Conservation (phyloP, 1,140 invertebrate genomes). For the Pollicipes pollicipes region DNA sequence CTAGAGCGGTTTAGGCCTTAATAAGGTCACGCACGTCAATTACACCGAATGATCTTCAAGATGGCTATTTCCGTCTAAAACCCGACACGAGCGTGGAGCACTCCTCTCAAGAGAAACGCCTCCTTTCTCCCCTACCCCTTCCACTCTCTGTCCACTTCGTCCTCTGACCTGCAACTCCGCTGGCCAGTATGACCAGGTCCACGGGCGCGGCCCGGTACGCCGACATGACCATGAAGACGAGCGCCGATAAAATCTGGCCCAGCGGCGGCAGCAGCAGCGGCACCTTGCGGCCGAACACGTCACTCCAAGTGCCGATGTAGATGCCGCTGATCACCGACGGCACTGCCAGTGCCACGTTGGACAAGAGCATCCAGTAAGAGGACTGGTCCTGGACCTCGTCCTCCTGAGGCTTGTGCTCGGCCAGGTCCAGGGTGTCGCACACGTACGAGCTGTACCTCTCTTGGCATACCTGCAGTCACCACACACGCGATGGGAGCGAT, state of each 20-base stretch:
- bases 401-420: constrained; percentile 20
- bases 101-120: no score
- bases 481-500: background rate
- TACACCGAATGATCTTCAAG: no score
- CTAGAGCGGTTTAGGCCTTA: no score
- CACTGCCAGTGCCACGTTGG: constrained; percentile 26
- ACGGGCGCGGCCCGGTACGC: constrained; percentile 23
- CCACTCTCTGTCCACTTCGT: no score
- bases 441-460: constrained; percentile 11
- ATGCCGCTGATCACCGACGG: constrained; percentile 27
- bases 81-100: no score
- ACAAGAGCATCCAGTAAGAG: constrained; percentile 27
- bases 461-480: background rate
- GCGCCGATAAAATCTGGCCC: constrained; percentile 24
- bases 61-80: no score
- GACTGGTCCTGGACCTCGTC: constrained; percentile 25
- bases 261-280: constrained; percentile 30
- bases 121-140: no score
- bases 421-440: constrained; percentile 22
- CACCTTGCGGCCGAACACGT: constrained; percentile 28
- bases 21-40: no score
- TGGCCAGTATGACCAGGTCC: constrained; percentile 26
- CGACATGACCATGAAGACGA: constrained; percentile 27
- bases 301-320: constrained; percentile 28
- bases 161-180: constrained; percentile 2